These are phyloP conservation scores for Criorhina ranunculi DNA, from an alignment of 2,888 invertebrate genomes.

Conservation along the genomic window DNA sequence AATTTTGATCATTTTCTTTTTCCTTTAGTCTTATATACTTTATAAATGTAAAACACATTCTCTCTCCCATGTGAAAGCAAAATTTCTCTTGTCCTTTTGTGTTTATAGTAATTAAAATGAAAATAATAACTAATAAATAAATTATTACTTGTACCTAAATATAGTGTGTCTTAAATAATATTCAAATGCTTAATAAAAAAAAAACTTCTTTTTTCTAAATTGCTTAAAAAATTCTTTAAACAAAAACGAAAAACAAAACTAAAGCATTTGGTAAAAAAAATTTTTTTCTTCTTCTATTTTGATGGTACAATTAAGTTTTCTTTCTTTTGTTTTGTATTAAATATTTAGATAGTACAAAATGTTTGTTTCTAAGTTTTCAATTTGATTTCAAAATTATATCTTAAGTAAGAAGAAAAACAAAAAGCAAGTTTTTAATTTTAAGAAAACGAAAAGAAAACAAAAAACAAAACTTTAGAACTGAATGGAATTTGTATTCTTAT, in stretches of 20 bases:
- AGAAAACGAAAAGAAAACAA: conserved; percentile 16
- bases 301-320: not conserved
- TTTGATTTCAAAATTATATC: conserved; percentile 18
- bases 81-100: conserved; percentile 6
- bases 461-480: conserved; percentile 24
- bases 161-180: conserved; percentile 76
- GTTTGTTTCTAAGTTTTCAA: conserved; percentile 8
- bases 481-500: conserved; percentile 41
- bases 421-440: not conserved
- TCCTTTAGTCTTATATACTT: conserved; percentile 21
- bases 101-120: conserved; percentile 41
- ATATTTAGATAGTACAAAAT: conserved; percentile 72
- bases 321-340: conserved; percentile 3
- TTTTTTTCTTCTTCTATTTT: conserved; percentile 6
- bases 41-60: conserved; percentile 12
- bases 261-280: conserved; percentile 32
- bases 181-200: conserved; percentile 57
- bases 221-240: not conserved
- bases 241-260: conserved; percentile 3
- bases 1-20: conserved; percentile 68
- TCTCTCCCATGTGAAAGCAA: not conserved
- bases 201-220: conserved; percentile 28
- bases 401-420: not conserved
- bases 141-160: conserved; percentile 76
- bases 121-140: conserved; percentile 53